These are phyloP conservation scores for Scolopax mira DNA, from an alignment of 2,113 vertebrate genomes.

Conservation along the genomic window DNA sequence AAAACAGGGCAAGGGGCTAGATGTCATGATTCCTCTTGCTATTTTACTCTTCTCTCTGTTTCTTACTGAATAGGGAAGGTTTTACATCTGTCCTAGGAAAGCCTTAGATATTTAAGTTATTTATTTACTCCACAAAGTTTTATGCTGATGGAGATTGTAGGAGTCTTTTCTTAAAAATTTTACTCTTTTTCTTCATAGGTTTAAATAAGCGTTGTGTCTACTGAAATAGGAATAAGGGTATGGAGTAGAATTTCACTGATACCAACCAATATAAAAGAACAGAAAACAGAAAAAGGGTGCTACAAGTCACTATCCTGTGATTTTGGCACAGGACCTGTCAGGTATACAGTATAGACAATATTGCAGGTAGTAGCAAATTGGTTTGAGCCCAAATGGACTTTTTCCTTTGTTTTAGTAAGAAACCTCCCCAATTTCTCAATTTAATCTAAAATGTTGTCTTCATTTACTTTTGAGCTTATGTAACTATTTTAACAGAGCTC, in stretches of 20 bases:
- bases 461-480: not conserved
- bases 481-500: not conserved
- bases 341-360: not conserved
- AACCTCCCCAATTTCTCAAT: fast-evolving
- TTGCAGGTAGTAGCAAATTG: not conserved
- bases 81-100: not conserved
- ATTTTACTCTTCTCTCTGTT: not conserved
- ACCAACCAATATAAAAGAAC: fast-evolving
- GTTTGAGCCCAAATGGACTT: not conserved
- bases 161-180: not conserved
- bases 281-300: not conserved
- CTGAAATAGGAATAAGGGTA: not conserved
- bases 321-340: not conserved
- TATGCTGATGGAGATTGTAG: not conserved
- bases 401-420: not conserved
- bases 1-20: not conserved
- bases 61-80: not conserved
- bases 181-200: not conserved
- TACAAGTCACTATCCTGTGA: not conserved
- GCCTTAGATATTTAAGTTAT: not conserved
- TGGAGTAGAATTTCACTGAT: not conserved
- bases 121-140: not conserved
- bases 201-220: not conserved
- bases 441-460: not conserved
- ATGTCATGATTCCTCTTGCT: not conserved